Evolutionary conservation across 2,113 vertebrate species (phyloP).

Genomic region (Hepsetus odoe): DNA sequence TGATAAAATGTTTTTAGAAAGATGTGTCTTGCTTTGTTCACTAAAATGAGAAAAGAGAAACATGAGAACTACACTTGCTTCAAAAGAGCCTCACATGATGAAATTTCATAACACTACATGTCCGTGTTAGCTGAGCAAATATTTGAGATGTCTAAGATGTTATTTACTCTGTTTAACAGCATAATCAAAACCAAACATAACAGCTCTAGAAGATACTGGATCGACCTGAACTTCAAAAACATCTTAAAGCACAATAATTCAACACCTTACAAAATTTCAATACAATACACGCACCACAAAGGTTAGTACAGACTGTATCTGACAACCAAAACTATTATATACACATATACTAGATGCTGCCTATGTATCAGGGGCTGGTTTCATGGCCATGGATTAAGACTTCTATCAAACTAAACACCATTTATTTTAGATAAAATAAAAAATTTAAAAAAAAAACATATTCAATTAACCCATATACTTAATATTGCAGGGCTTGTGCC

Average conservation of each 20-base stretch:
- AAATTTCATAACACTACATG: constrained; percentile 2
- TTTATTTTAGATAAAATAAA: too few relatives aligned
- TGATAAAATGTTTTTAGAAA: not conserved
- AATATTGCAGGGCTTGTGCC: too few relatives aligned
- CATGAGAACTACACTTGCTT: not conserved
- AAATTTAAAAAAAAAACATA: too few relatives aligned
- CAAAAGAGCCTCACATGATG: constrained; percentile 14
- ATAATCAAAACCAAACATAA: constrained; percentile 22
- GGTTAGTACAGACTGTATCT: not conserved
- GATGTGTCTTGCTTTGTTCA: not conserved
- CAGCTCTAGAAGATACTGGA: not conserved
- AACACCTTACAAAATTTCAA: not conserved
- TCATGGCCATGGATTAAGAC: too few relatives aligned
- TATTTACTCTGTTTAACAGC: constrained; percentile 41
- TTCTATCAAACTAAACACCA: too few relatives aligned
- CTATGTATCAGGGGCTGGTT: too few relatives aligned
- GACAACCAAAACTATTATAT: too few relatives aligned
- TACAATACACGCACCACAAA: not conserved
- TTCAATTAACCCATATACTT: too few relatives aligned
- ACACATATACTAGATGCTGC: too few relatives aligned
- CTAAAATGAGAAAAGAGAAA: not conserved
- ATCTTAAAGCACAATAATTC: not conserved
- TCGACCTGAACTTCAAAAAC: not conserved
- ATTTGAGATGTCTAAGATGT: constrained; percentile 32
- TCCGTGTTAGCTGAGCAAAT: constrained; percentile 46